Conservation (phyloP, 2,888 invertebrate genomes). For the Pyrocoelia pectoralis region DNA sequence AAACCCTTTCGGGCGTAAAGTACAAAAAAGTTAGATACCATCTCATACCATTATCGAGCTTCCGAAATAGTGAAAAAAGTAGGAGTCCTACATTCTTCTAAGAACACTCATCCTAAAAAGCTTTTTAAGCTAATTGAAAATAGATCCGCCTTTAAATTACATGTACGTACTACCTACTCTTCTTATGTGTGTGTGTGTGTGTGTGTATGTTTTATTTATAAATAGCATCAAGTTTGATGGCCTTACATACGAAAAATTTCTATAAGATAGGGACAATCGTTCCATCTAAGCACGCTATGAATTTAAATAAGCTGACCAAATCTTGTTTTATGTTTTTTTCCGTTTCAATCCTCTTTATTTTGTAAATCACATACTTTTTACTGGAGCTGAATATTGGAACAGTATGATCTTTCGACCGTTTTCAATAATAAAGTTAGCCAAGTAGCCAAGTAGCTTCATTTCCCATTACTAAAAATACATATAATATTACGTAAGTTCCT, state of each 20-base stretch:
- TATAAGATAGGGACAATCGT: constrained; percentile 8
- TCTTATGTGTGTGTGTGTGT: no score
- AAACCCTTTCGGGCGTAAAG: not conserved
- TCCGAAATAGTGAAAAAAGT: not conserved
- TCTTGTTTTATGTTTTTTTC: constrained; percentile 1
- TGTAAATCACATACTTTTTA: constrained; percentile 5
- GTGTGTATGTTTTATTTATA: constrained; percentile 1
- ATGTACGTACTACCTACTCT: not conserved
- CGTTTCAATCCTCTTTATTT: not conserved
- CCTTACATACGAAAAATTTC: constrained; percentile 5
- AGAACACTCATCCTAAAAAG: no score
- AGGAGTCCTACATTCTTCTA: no score
- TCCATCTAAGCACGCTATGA: constrained; percentile 2
- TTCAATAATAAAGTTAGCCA: not conserved
- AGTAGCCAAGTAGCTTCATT: not conserved
- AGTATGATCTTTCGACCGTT: not conserved
- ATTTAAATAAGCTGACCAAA: constrained; percentile 9
- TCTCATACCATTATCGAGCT: not conserved
- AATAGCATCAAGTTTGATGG: not conserved
- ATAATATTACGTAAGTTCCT: not conserved
- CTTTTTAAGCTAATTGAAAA: not conserved
- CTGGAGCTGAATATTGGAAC: not conserved
- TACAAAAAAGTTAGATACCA: no score
- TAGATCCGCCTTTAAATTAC: not conserved
- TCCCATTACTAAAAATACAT: not conserved